These are phyloP conservation scores for Paramormyrops kingsleyae DNA, from an alignment of 2,113 vertebrate genomes.

Conservation along the genomic window DNA sequence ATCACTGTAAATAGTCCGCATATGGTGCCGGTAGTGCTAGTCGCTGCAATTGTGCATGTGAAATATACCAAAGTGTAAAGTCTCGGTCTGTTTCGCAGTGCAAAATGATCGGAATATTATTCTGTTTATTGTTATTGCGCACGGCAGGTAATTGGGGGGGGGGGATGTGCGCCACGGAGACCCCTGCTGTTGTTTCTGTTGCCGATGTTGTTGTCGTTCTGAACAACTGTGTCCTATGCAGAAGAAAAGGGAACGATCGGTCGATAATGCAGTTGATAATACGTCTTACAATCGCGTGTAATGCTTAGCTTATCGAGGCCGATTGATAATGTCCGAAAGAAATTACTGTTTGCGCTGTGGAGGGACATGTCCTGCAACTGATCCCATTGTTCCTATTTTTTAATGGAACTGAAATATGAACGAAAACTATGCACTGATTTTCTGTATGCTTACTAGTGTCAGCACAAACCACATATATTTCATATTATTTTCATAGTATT, in stretches of 20 bases:
- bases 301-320: neutral
- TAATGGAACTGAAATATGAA: neutral
- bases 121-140: neutral
- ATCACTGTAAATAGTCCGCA: neutral
- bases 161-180: neutral
- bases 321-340: neutral
- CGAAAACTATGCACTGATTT: neutral
- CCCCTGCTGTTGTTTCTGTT: neutral
- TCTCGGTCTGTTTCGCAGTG: neutral
- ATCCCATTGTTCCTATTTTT: neutral
- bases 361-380: neutral
- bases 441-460: neutral
- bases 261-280: neutral
- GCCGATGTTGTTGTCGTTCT: neutral
- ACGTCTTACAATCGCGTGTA: neutral
- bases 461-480: neutral
- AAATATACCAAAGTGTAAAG: neutral
- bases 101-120: neutral
- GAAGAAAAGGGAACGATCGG: neutral
- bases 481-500: neutral
- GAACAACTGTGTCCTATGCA: neutral
- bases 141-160: neutral
- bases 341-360: neutral
- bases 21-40: neutral
- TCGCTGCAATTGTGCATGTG: neutral